A percentile compares a stretch with the other conserved stretches of the same genome.
Conservation (phyloP, 2,113 vertebrate genomes). For the Vulpes lagopus region DNA sequence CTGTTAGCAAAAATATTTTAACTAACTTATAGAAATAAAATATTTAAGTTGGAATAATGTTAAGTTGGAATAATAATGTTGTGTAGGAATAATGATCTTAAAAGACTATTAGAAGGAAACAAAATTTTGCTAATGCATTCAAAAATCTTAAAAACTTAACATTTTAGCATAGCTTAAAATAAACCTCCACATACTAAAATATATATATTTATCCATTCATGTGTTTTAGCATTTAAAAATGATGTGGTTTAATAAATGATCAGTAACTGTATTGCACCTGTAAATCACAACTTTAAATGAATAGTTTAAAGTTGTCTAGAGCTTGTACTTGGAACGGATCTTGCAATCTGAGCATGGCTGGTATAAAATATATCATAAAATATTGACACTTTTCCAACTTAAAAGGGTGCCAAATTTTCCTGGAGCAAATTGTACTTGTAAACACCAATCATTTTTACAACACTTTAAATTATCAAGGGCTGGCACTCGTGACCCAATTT, state of each 20-base stretch:
- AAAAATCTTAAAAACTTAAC: not conserved
- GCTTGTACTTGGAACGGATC: not conserved
- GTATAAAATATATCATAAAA: slow-evolving; percentile 50
- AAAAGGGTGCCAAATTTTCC: slow-evolving; percentile 69
- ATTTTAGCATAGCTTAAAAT: slow-evolving; percentile 21
- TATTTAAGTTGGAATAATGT: not conserved
- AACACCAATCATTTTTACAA: slow-evolving; percentile 76
- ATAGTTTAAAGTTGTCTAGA: not conserved
- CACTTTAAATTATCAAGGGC: slow-evolving; percentile 67
- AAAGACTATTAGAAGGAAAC: not conserved
- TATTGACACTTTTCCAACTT: slow-evolving; percentile 66
- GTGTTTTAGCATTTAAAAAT: not conserved
- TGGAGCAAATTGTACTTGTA: slow-evolving; percentile 72
- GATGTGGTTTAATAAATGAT: not conserved
- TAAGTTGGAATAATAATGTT: not conserved
- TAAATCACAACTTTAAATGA: slow-evolving; percentile 48
- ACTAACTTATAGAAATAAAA: not conserved
- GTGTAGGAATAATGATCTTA: not conserved
- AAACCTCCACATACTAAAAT: not conserved
- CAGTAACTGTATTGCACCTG: not conserved
- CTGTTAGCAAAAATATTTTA: slow-evolving; percentile 1
- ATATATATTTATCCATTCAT: not conserved
- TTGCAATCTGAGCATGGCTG: not conserved
- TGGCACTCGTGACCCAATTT: slow-evolving; percentile 58
- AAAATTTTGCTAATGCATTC: not conserved